Evolutionary conservation across 2,888 invertebrate genomes (phyloP), one percentile per base, ranked within the genome.

Genomic region (Dicycla oo): DNA sequence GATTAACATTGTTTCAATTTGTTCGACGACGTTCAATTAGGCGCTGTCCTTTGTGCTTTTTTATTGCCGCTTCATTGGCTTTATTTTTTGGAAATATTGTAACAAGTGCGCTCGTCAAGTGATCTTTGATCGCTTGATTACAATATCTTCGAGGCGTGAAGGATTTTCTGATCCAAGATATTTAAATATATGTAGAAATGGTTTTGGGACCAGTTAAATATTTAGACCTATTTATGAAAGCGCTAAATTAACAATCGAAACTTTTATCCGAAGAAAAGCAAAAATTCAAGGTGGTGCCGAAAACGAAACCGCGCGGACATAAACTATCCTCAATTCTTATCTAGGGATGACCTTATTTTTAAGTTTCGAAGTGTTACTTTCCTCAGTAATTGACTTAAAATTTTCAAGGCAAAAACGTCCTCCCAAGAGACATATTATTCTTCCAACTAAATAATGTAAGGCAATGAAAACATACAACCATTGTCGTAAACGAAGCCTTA

Each of bases 1-100:
- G 56, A 75, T 61, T 68, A 64, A 53, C 74, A 63, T 73, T 67
- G 67, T 81, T 69, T 58, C 65, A 54, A 43, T 81, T 81, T 66
- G 38, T 58, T 63, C 47, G 30, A 43, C 2, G 38, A 62, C 57
- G 34, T 34, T 66, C 53, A 81, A 81, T 78, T 69, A 81, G 45
- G 40, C 51, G 3, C 43, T 51, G 51, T 80, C n/a, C 20, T 75
- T 75, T 78, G 69, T 78, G n/a, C 30, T 56, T 54, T 68, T 68
- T 65, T 75, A 45, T 53, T 53, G n/a, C 34, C 26, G 51, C 30
- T 75, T 65, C 49, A 69, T 69, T 69, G 34, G 7, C 11, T 53
- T 68, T 61, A 34, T 80, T 74, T 68, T 1, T 58, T 73, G 13
- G n/a, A 30, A 54, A 63, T 67, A 73, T 63, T 68, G 58, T 63